A percentile compares a stretch with the other conserved stretches of the same genome.
Conservation (phyloP, 2,888 invertebrate species). For the Amiota mariae region DNA sequence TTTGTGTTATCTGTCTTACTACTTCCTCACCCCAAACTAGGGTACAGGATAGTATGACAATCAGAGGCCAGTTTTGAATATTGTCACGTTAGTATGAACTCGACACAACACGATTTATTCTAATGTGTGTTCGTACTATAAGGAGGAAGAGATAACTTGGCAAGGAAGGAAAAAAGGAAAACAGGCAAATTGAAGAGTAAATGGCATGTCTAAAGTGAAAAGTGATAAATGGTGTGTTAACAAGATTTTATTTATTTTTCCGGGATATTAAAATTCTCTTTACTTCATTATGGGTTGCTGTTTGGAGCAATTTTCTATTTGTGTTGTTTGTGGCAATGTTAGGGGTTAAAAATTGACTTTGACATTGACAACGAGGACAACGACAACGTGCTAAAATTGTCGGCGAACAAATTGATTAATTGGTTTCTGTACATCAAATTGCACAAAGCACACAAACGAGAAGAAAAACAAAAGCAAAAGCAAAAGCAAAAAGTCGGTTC, state of each 20-base stretch:
- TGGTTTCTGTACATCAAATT: slow-evolving; percentile 72
- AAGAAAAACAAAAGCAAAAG: not conserved
- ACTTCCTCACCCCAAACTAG: too few species aligned
- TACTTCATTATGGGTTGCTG: not conserved
- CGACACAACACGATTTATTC: too few species aligned
- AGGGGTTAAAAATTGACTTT: slow-evolving; percentile 68
- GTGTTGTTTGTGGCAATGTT: slow-evolving; percentile 43
- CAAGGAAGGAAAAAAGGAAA: too few species aligned
- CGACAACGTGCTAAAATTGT: not conserved
- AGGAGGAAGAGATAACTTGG: too few species aligned
- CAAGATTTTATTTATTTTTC: slow-evolving; percentile 70
- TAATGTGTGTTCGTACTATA: too few species aligned
- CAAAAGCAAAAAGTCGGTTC: not conserved
- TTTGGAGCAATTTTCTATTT: slow-evolving; percentile 13
- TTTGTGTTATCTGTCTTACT: too few species aligned
- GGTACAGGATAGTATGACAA: too few species aligned
- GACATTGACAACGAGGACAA: slow-evolving; percentile 65
- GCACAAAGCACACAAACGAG: slow-evolving; percentile 56
- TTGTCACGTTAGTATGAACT: too few species aligned
- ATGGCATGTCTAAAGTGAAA: slow-evolving; percentile 30
- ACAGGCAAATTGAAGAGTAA: too few species aligned
- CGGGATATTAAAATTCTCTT: slow-evolving; percentile 10
- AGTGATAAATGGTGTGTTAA: slow-evolving; percentile 74
- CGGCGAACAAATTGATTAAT: slow-evolving; percentile 66
- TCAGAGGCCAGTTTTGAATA: too few species aligned